Evolutionary conservation across 2,113 vertebrate genomes (phyloP), one percentile per base, ranked within the genome.

Genomic region (Tragulus kanchil): DNA sequence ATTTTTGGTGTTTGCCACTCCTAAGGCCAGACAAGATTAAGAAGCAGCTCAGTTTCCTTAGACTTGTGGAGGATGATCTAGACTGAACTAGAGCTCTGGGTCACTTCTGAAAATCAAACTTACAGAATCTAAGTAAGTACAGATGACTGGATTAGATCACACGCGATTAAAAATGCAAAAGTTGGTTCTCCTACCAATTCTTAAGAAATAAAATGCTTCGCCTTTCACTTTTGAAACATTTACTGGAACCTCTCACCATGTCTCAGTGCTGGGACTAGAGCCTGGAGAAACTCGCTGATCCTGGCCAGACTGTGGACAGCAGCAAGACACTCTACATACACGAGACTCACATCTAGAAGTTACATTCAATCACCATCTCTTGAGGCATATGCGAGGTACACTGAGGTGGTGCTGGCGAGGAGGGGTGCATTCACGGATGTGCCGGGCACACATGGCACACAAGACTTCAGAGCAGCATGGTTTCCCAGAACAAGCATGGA

Each of bases 1-100:
- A 95, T 96, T 96, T 98, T 92, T 93, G 21, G 90, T 79, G 92
- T 90, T 84, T 85, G 85, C 64, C 56, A 92, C 26, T 87, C 67
- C 9, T 77, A 85, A 96, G 89, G 83, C 86, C 94, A 92, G 83
- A 67, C 36, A 90, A 93, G 81, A 95, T 88, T 95, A 96, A 77
- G 87, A 84, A 78, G 15, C 48, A 54, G 65, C 69, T 96, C 26
- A 48, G 25, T 69, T 92, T n/a, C 25, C 64, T 81, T 50, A 77
- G 56, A 94, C 79, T 94, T 84, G 65, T 93, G 85, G 59, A 86
- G 64, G 95, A 62, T 69, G 88, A 9, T 89, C 62, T 61, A 61
- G 56, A 85, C 3, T 93, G 65, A 96, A 71, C 42, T 42, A 69
- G 85, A 97, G 82, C 89, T 97, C 56, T 45, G 26, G 54, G 83